Evolutionary conservation across 1,140 invertebrate species (phyloP).

Genomic region (Himalopsyche phryganea): DNA sequence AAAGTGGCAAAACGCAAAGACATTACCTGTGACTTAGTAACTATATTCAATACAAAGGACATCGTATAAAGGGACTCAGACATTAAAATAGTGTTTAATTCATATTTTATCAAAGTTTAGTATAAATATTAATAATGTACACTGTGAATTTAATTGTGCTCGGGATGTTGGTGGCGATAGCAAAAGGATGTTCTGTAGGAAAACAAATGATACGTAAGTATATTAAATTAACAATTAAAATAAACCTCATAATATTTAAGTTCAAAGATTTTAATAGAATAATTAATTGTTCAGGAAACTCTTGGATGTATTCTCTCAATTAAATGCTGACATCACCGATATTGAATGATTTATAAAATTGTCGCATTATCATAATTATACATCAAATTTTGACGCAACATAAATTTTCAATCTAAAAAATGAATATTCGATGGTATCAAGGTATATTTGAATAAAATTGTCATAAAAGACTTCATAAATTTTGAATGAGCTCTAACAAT

Average conservation of each 20-base stretch:
- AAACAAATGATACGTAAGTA: conserved; percentile 33
- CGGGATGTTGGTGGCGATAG: conserved; percentile 5
- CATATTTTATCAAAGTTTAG: conserved; percentile 19
- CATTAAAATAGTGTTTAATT: conserved; percentile 13
- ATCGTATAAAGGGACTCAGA: neutral
- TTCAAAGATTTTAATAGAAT: neutral
- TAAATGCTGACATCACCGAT: conserved; percentile 3
- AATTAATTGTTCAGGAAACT: conserved; percentile 3
- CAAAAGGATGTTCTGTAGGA: conserved; percentile 19
- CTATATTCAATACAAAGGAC: conserved; percentile 17
- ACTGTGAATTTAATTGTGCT: conserved; percentile 27
- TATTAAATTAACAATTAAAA: too few species aligned
- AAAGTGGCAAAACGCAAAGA: conserved; percentile 8
- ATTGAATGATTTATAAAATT: neutral
- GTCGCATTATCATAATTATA: neutral
- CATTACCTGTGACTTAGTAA: neutral
- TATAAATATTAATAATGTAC: conserved; percentile 17
- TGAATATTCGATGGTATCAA: too few species aligned
- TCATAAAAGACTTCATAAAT: too few species aligned
- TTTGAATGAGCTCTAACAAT: too few species aligned
- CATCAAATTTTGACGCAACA: neutral
- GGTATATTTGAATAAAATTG: too few species aligned
- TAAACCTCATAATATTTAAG: conserved; percentile 1
- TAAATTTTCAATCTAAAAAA: too few species aligned
- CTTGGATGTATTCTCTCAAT: neutral